phyloP scores from a whole-genome alignment of 2,113 vertebrate species.

The Fregata magnificens region DNA sequence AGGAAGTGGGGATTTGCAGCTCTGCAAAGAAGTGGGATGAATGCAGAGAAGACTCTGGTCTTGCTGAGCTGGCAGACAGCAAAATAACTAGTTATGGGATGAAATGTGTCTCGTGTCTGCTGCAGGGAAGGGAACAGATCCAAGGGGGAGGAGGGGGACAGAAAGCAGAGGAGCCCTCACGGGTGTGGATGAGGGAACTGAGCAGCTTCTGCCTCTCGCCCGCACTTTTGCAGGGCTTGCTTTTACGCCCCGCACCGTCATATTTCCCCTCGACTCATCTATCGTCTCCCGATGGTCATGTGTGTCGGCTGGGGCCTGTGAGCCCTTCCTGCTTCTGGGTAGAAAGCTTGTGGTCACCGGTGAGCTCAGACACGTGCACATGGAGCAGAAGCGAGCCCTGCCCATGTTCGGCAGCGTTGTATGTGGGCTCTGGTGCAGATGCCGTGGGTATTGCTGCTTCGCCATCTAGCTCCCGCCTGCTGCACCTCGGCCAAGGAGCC shows the following conservation, averaged over 20 bases:
- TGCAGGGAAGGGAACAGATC: not conserved
- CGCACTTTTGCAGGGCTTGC: not conserved
- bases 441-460: not conserved
- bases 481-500: not conserved
- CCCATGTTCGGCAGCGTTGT: rapidly evolving
- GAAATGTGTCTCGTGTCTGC: not conserved
- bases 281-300: rapidly evolving
- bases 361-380: not conserved
- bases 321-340: not conserved
- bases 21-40: constrained; percentile 29
- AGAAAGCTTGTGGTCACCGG: not conserved
- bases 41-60: constrained; percentile 3
- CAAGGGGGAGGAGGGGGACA: not conserved
- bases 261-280: not conserved
- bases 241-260: rapidly evolving
- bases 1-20: not conserved
- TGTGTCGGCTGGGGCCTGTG: not conserved
- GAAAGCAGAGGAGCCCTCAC: not conserved
- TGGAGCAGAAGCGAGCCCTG: not conserved
- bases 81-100: not conserved
- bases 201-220: not conserved
- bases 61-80: constrained; percentile 35
- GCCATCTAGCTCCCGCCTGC: not conserved
- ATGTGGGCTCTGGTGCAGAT: not conserved
- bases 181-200: not conserved